Conservation (phyloP, 2,797 vertebrate genomes). For the Xenentodon cancila region DNA sequence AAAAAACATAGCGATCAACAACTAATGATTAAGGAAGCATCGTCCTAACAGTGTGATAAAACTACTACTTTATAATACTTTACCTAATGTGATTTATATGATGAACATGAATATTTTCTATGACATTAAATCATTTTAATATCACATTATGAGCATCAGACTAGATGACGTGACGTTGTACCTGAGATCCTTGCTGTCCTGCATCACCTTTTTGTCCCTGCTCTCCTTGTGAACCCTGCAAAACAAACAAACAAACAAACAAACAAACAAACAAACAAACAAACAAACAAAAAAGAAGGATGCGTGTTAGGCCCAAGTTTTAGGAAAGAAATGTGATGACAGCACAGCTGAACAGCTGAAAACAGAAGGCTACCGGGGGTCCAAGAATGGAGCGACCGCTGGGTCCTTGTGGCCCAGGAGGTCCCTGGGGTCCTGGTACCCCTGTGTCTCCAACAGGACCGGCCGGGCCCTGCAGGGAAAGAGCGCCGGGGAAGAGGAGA, state of each 20-base stretch:
- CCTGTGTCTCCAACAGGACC: slow-evolving; percentile 90
- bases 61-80: no score
- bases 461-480: slow-evolving; percentile 83
- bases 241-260: no score
- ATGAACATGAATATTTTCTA: no score
- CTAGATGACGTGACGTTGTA: slow-evolving; percentile 53
- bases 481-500: no score
- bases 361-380: slow-evolving; percentile 76
- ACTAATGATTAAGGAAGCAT: no score
- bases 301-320: neutral
- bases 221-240: slow-evolving; percentile 88
- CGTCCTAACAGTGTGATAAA: no score
- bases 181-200: slow-evolving; percentile 89
- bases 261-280: no score
- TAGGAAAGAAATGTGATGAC: neutral
- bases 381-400: slow-evolving; percentile 95
- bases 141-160: no score
- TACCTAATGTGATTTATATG: no score
- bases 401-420: slow-evolving; percentile 92
- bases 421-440: slow-evolving; percentile 89
- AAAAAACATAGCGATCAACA: no score
- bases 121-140: no score
- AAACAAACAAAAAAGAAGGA: neutral
- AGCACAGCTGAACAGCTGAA: neutral
- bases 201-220: slow-evolving; percentile 91